Evolutionary conservation across 2,113 vertebrate genomes (phyloP), one percentile per base, ranked within the genome.

Genomic region (Alectura lathami): DNA sequence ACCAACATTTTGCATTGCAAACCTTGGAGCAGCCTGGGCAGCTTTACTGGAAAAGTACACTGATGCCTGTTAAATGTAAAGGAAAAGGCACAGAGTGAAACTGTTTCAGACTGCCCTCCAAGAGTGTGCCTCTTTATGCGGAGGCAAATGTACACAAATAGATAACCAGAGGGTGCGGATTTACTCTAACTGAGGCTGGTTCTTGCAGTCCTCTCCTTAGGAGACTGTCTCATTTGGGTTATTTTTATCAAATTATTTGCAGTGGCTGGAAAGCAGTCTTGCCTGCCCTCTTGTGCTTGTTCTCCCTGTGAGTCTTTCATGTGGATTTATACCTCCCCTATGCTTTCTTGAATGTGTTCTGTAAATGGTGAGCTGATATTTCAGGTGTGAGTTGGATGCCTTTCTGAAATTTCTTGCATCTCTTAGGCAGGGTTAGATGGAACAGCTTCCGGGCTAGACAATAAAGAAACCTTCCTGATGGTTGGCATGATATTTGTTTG

Each of bases 1-100:
- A 93, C 72, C 86, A 86, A 48, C 63, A 8, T 89, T 94, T 83
- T 88, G 78, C 63, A 64, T 80, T 83, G 50, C 79, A 83, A 66
- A 54, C 17, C 42, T 38, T 90, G 75, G 76, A 79, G 60, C 47
- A 32, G 2, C 27, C 48, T 30, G 38, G 79, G 70, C 67, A 83
- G 48, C 79, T 93, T 90, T 51, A 73, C 83, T 76, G 75, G 67
- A 79, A 73, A 77, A 83, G 47, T 26, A 48, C 40, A 17, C 43
- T 7, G 8, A 20, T 91, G 38, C 53, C 23, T 32, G 13, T 85
- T 80, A 24, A 51, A 60, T 43, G 63, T 32, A 38, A 86, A 81
- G 59, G 50, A 62, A 63, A 60, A 80, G 53, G 40, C 47, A 45
- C 26, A 77, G 85, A 93, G 42, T 84, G 70, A 78, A 88, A 50